Evolutionary conservation across 1,140 invertebrate species (phyloP).

Genomic region (Lanistes nyassanus): DNA sequence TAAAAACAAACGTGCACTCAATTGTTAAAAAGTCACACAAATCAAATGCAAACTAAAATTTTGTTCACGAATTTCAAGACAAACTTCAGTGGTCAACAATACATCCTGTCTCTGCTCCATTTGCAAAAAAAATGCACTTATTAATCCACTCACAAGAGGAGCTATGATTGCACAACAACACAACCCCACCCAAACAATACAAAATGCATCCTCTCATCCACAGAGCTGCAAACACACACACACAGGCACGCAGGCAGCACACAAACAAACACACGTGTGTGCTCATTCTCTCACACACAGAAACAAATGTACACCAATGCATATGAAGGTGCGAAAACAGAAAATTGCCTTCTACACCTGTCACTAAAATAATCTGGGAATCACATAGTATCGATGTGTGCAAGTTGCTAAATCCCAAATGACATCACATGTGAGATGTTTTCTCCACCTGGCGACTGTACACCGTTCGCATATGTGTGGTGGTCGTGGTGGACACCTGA

Average conservation of each 20-base stretch:
- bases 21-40: not conserved
- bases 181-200: too few species aligned
- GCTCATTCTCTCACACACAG: not conserved
- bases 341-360: not conserved
- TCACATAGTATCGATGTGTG: not conserved
- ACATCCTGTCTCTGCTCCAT: not conserved
- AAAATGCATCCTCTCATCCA: constrained; percentile 6
- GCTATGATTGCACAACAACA: too few species aligned
- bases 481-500: constrained; percentile 24
- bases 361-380: not conserved
- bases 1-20: not conserved
- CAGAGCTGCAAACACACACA: constrained; percentile 8
- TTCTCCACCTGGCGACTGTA: constrained; percentile 30
- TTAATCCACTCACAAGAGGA: too few species aligned
- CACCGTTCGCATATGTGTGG: constrained; percentile 30
- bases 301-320: not conserved
- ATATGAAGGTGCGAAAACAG: not conserved
- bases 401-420: constrained; percentile 1
- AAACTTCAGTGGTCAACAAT: not conserved
- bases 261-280: constrained; percentile 2
- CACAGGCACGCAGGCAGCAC: constrained; percentile 5
- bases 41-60: not conserved
- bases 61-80: not conserved
- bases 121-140: too few species aligned
- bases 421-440: constrained; percentile 29